phyloP scores from a whole-genome alignment of 2,797 vertebrate species.

The Cynodonichthys magdalenae region DNA sequence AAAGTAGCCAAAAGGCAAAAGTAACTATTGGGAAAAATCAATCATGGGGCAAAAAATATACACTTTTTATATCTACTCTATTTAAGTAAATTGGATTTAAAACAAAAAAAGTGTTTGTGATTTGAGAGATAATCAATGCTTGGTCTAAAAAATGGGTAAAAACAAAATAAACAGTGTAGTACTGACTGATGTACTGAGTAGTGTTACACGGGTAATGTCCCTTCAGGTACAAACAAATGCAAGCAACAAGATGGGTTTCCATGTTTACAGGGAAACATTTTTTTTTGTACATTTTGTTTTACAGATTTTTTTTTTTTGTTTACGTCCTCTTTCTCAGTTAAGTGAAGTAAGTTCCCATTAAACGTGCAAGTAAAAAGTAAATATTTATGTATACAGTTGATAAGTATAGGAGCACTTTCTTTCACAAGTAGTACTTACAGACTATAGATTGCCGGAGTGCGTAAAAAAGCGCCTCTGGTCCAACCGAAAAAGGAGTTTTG shows the following conservation, averaged over 20 bases:
- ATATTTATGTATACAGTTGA: slow-evolving; percentile 93
- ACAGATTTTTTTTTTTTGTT: slow-evolving; percentile 53
- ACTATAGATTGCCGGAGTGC: slow-evolving; percentile 91
- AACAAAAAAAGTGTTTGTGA: slow-evolving; percentile 42
- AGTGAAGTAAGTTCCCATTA: slow-evolving; percentile 90
- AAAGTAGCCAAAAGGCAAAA: too few species aligned
- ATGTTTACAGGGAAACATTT: slow-evolving; percentile 80
- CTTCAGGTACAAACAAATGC: slow-evolving; percentile 84
- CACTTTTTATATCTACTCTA: slow-evolving; percentile 59
- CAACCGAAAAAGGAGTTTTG: slow-evolving; percentile 81
- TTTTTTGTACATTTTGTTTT: slow-evolving; percentile 72
- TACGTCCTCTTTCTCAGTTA: slow-evolving; percentile 78
- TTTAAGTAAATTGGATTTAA: slow-evolving; percentile 64
- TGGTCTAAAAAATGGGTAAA: slow-evolving; percentile 14
- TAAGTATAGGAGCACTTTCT: slow-evolving; percentile 95
- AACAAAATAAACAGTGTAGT: slow-evolving; percentile 23
- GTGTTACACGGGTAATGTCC: slow-evolving; percentile 77
- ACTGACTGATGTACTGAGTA: slow-evolving; percentile 72
- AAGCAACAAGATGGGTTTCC: slow-evolving; percentile 86
- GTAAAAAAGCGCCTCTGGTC: slow-evolving; percentile 75
- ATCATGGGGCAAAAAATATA: slow-evolving; percentile 12
- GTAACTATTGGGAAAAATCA: slow-evolving; percentile 8
- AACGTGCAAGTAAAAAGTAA: slow-evolving; percentile 98
- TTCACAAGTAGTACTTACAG: slow-evolving; percentile 95
- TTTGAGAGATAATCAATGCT: slow-evolving; percentile 28